phyloP scores from a whole-genome alignment of 2,797 vertebrate genomes.

The Rhinichthys osculus region DNA sequence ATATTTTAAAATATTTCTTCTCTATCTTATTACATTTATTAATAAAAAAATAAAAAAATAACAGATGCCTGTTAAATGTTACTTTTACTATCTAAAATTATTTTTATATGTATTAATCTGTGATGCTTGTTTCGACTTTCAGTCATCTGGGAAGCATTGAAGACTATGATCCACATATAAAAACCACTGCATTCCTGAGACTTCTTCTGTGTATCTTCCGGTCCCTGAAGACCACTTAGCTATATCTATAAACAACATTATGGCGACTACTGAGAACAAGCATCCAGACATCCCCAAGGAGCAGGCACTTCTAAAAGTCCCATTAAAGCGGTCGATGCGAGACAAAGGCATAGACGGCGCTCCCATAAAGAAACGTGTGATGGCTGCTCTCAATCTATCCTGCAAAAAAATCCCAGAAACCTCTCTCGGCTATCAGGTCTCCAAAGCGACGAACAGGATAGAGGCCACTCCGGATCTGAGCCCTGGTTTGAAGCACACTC shows the following conservation, averaged over 20 bases:
- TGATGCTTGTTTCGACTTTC: slow-evolving; percentile 29
- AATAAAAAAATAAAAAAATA: neutral
- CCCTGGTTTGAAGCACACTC: slow-evolving; percentile 94
- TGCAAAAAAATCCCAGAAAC: slow-evolving; percentile 55
- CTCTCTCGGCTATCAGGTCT: slow-evolving; percentile 65
- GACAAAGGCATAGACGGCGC: slow-evolving; percentile 82
- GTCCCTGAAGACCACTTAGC: slow-evolving; percentile 33
- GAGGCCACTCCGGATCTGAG: slow-evolving; percentile 87
- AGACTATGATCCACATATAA: slow-evolving; percentile 60
- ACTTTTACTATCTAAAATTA: neutral
- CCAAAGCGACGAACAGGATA: slow-evolving; percentile 40
- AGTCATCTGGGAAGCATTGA: slow-evolving; percentile 34
- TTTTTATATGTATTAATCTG: neutral
- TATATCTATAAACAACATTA: slow-evolving; percentile 56
- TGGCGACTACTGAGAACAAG: slow-evolving; percentile 82
- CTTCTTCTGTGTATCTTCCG: slow-evolving; percentile 24
- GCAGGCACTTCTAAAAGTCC: slow-evolving; percentile 79
- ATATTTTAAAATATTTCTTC: neutral
- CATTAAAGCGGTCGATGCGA: slow-evolving; percentile 80
- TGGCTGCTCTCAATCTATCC: slow-evolving; percentile 88
- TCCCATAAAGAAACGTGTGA: slow-evolving; percentile 87
- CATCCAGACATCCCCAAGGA: slow-evolving; percentile 80
- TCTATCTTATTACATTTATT: neutral
- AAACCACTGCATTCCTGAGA: slow-evolving; percentile 42
- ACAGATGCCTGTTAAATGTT: neutral